These are phyloP conservation scores for Amaurobius ferox DNA, from an alignment of 2,888 invertebrate genomes.

Conservation along the genomic window DNA sequence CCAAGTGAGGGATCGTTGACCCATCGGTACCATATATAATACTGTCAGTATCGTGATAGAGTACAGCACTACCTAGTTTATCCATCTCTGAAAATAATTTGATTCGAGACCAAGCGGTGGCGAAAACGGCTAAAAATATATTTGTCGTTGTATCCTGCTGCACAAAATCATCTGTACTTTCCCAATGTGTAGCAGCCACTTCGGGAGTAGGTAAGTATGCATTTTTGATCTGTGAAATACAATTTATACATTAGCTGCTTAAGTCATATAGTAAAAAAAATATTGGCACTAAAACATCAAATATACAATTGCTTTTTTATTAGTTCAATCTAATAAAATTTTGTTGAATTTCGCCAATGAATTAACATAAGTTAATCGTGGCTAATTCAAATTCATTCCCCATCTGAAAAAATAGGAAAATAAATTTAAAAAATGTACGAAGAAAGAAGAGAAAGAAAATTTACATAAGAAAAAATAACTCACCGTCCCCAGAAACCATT, in stretches of 20 bases:
- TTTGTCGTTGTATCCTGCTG: slow-evolving; percentile 5
- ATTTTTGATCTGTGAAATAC: slow-evolving; percentile 11
- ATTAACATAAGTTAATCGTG: background rate
- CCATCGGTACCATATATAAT: background rate
- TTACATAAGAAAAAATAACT: background rate
- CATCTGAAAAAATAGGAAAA: slow-evolving; percentile 1
- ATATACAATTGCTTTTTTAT: background rate
- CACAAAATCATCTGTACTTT: background rate
- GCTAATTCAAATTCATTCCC: background rate
- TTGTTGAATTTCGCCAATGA: no score
- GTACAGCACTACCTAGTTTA: background rate
- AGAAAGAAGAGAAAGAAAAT: background rate
- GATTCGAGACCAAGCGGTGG: slow-evolving; percentile 10
- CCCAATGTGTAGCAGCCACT: background rate
- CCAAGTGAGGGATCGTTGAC: background rate
- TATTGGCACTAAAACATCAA: background rate
- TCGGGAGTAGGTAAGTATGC: slow-evolving; percentile 2
- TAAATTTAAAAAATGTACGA: background rate
- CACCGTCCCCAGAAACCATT: background rate
- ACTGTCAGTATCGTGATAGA: slow-evolving; percentile 9
- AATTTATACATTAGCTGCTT: background rate
- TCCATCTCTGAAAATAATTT: slow-evolving; percentile 12
- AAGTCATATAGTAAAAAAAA: background rate
- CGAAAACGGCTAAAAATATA: slow-evolving; percentile 10
- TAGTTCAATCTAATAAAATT: no score